Base-by-base conservation (phyloP, 2,888 invertebrate genomes). In the Dicyrtoma fusca region DNA sequence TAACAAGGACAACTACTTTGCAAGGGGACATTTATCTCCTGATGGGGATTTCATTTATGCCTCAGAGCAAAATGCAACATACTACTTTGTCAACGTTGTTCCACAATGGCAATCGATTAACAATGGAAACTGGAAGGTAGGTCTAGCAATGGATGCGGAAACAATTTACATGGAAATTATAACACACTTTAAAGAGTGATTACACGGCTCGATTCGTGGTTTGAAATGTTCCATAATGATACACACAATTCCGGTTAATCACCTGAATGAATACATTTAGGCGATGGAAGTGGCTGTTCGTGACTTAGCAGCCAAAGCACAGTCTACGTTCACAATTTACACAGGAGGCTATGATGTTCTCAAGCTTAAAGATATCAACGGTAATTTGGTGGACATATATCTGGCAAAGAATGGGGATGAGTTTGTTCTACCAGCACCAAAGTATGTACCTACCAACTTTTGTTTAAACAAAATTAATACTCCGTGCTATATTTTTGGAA, bases 311-410 rank as follows among this genome's bases (percentile, higher is more conserved):
- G 81, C 81, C 0, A 75, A 78, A 3, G 82, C 82, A 59, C 81
- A 82, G 26, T 75, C 81, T 34, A 82, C 84, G 75, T 80, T 86
- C 21, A 81, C 81, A 25, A 82, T 86, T 10, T 83, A 83, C 82
- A 89, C 89, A 1, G 90, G 90, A 6, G 86, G 87, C 0, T 86
- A 86, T 80, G 88, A 87, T 11, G 85, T 88, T 17, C 82, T 87
- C 17, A 87, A 86, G 66, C 84, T 90, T 61, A 85, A 86, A 5
- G 83, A 85, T 80, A 75, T 74, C 21, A 80, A 82, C 47, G 82
- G 81, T 1, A 79, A 81, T 34, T 72, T 73, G 19, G 81, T 80
- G 5, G 77, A 82, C 44, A 82, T 87, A 21, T 85, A 83, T 79
- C 79, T 87, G 49, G 83, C 84, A 8, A 74, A 74, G 55, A 76